phyloP scores from a whole-genome alignment of 2,797 vertebrate species.

The Muraenolepis orangiensis region DNA sequence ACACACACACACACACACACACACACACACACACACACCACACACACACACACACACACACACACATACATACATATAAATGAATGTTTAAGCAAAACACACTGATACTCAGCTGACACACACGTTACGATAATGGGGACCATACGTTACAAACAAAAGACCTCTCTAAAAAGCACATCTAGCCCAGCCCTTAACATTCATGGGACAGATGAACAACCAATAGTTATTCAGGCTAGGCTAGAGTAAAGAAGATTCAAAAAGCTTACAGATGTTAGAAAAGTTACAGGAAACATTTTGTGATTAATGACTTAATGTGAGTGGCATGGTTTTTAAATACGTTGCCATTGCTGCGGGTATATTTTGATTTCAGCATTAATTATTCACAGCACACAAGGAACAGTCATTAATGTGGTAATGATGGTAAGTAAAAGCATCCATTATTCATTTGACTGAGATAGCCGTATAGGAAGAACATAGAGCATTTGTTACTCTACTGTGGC shows the following conservation, averaged over 20 bases:
- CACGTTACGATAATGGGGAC: too few species aligned
- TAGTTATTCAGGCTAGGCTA: too few species aligned
- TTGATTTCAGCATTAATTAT: neutral
- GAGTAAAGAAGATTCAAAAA: too few species aligned
- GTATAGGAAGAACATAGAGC: neutral
- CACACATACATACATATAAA: neutral
- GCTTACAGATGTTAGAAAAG: too few species aligned
- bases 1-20: constrained; percentile 5
- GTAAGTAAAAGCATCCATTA: neutral
- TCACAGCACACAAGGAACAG: neutral
- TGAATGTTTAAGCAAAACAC: too few species aligned
- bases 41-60: constrained; percentile 6
- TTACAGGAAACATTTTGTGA: neutral
- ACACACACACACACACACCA: constrained; percentile 7
- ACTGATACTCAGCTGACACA: too few species aligned
- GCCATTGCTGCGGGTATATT: too few species aligned
- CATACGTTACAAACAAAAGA: neutral
- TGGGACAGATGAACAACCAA: neutral
- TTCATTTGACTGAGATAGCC: neutral
- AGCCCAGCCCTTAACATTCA: neutral
- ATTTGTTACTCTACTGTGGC: neutral
- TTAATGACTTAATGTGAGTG: neutral
- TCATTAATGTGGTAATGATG: neutral
- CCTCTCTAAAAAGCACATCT: neutral
- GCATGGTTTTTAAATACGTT: neutral